phyloP scores from a whole-genome alignment of 2,888 invertebrate genomes.

The Aleiodes alternator region DNA sequence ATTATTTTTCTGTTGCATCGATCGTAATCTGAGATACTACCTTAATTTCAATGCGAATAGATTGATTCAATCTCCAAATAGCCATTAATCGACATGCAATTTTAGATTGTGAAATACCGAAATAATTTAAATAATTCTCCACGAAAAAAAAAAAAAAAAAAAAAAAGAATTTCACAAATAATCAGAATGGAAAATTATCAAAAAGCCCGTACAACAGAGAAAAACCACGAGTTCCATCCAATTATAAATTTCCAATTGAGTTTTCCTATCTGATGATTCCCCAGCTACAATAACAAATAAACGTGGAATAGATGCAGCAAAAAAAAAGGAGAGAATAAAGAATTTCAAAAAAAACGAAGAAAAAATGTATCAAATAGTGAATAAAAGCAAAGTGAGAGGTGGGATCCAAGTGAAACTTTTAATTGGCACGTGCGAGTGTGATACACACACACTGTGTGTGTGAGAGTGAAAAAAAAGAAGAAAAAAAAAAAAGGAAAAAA shows the following conservation, averaged over 20 bases:
- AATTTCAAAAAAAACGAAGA: not conserved
- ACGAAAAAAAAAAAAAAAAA: no score
- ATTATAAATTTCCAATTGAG: conserved; percentile 27
- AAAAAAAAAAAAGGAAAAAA: conserved; percentile 14
- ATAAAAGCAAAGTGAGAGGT: conserved; percentile 32
- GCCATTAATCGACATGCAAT: not conserved
- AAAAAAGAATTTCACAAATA: no score
- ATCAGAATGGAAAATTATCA: no score
- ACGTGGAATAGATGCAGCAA: not conserved
- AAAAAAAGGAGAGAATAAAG: not conserved
- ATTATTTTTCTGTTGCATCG: no score
- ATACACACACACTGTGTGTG: conserved; percentile 33
- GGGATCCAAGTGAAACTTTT: conserved; percentile 57
- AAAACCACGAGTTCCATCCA: not conserved
- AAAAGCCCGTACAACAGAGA: not conserved
- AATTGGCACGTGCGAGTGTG: conserved; percentile 56
- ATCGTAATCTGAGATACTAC: no score
- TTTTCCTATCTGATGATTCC: conserved; percentile 12
- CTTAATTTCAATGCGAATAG: conserved; percentile 12
- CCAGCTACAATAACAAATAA: conserved; percentile 3
- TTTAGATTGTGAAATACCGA: not conserved
- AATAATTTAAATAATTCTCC: no score
- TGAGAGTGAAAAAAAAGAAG: conserved; percentile 33
- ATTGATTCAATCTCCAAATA: not conserved
- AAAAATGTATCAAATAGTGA: not conserved